Evolutionary conservation across 2,888 invertebrate species (phyloP).

Genomic region (Drosophila kambysellisi): DNA sequence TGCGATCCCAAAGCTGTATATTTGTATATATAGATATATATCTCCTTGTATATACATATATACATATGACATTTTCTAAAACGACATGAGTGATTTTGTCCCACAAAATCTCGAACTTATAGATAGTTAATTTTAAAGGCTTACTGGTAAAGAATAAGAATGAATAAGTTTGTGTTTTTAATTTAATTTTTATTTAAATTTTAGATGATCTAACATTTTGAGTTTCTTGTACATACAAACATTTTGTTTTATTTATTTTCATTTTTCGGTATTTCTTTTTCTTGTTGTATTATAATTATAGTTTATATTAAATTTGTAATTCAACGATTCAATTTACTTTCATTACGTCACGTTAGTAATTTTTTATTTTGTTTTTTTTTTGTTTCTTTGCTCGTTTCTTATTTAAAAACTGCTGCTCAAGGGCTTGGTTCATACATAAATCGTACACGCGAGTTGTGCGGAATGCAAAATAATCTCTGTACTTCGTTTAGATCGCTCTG

Average conservation of each 20-base stretch:
- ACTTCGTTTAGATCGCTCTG: constrained; percentile 11
- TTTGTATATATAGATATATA: no score
- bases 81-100: background rate
- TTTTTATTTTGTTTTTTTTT: constrained; percentile 18
- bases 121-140: background rate
- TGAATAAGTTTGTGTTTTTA: constrained; percentile 43
- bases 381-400: constrained; percentile 57
- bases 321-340: constrained; percentile 74
- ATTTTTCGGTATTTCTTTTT: constrained; percentile 45
- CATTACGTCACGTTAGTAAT: constrained; percentile 32
- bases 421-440: constrained; percentile 57
- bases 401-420: constrained; percentile 58
- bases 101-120: background rate
- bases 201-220: constrained; percentile 83
- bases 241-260: constrained; percentile 63
- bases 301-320: constrained; percentile 73
- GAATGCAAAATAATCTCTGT: constrained; percentile 36
- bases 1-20: background rate
- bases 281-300: constrained; percentile 46
- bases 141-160: background rate
- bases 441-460: constrained; percentile 30
- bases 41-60: background rate
- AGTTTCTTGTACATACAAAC: constrained; percentile 84
- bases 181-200: constrained; percentile 83
- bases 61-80: background rate